Percentiles rank a stretch among this genome's conserved stretches.
Evolutionary conservation across 92 coral and sea anemone genomes (phyloP).

Genomic region (Zoanthus solanderi): DNA sequence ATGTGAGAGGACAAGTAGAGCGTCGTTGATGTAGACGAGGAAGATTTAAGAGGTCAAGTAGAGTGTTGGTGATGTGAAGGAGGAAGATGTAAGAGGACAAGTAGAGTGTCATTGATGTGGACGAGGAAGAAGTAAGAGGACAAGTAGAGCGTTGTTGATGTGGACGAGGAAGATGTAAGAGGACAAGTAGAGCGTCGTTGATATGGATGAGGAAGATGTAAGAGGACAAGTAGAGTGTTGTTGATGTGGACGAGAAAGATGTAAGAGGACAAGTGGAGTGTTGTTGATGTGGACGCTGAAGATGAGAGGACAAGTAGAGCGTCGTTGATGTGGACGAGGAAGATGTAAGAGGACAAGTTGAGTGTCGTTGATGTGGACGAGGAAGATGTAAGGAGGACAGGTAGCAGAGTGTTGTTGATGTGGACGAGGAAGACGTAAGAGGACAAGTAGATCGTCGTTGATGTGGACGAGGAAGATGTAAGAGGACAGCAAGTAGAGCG

Average conservation of each 20-base stretch:
- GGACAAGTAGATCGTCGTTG: too few relatives aligned
- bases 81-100: too few relatives aligned
- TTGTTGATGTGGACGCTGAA: not conserved
- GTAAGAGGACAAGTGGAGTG: not conserved
- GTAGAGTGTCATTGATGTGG: too few relatives aligned
- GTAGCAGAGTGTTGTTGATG: not conserved
- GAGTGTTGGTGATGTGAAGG: too few relatives aligned
- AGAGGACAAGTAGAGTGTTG: not conserved
- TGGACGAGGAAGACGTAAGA: not conserved
- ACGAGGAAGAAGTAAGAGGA: too few relatives aligned
- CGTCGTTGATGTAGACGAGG: too few relatives aligned
- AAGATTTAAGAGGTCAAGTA: too few relatives aligned
- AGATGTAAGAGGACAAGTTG: not conserved
- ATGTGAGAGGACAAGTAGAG: too few relatives aligned
- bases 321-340: not conserved
- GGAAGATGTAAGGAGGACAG: not conserved
- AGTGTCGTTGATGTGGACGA: not conserved
- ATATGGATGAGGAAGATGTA: not conserved
- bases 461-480: too few relatives aligned
- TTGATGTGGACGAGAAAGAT: not conserved
- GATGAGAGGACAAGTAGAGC: not conserved
- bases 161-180: not conserved
- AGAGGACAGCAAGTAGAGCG: too few relatives aligned
- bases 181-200: not conserved
- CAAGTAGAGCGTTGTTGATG: not conserved